Conservation (phyloP, 2,797 vertebrate species). For the Cirrhinus molitorella region DNA sequence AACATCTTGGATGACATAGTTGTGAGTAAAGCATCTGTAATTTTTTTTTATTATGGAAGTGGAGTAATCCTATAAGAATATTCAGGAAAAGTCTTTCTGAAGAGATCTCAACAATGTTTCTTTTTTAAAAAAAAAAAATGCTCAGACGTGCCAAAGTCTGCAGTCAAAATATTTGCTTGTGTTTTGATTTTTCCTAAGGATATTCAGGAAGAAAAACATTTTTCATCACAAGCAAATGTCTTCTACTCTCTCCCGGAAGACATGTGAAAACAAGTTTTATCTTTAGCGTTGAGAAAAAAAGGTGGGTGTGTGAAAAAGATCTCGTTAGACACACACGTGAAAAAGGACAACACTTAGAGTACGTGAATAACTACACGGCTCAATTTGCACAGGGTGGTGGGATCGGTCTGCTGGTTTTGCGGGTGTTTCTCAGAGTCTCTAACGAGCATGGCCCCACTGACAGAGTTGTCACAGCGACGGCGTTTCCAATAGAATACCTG, state of each 20-base stretch:
- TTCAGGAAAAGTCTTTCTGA: too few species aligned
- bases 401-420: not conserved
- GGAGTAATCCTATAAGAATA: too few species aligned
- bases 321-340: not conserved
- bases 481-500: slow-evolving; percentile 10
- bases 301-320: slow-evolving; percentile 33
- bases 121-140: too few species aligned
- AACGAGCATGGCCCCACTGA: slow-evolving; percentile 10
- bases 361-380: not conserved
- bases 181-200: not conserved
- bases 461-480: slow-evolving; percentile 19
- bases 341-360: slow-evolving; percentile 1
- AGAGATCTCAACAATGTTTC: not conserved
- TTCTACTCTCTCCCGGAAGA: not conserved
- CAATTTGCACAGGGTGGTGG: too few species aligned
- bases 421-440: slow-evolving; percentile 5
- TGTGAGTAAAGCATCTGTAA: too few species aligned
- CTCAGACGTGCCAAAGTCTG: not conserved
- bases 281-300: slow-evolving; percentile 15
- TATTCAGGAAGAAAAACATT: not conserved
- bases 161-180: not conserved
- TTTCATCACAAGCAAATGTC: not conserved
- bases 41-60: too few species aligned
- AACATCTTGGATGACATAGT: too few species aligned
- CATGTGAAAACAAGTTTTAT: slow-evolving; percentile 16